Base-by-base conservation (phyloP, 2,113 vertebrate genomes). In the Cariama cristata region DNA sequence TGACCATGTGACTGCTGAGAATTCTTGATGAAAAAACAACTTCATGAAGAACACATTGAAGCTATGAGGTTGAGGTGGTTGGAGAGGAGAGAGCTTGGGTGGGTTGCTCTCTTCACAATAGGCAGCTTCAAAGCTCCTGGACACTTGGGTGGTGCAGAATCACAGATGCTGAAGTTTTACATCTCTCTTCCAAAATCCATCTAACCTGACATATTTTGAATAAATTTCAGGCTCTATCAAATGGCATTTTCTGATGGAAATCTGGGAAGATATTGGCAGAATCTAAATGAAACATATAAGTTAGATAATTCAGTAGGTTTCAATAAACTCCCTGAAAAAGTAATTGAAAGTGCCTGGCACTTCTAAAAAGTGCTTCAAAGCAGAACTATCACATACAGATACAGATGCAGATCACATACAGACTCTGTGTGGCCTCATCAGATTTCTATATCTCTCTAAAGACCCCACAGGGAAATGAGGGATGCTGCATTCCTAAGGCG, bases 401-500 rank as follows among this genome's bases (percentile, higher is more conserved):
- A 38, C 38, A 38, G 38, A 38, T 38, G 38, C 38, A 38, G 38
- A 38, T 38, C 38, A 40, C 15, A 49, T 32, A 24, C 17, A 77
- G 14, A 50, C 7, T 38, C 63, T 71, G 6, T 27, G 11, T 27
- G 11, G 56, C 49, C 24, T 60, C 69, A 19, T 68, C 32, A 69
- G 32, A 26, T 49, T 73, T 73, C 24, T 32, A 3, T 32, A 12
- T 4, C 9, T 59, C 38, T 40, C 44, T 35, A 55, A 86, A 74
- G 30, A 59, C 12, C 3, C 6, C 0, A 0, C 33, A 79, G 55
- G 21, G 35, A 83, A 66, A 50, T 1, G 4, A 26, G 20, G 21
- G 40, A 50, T 52, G 15, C 13, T 86, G 28, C 35, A 33, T 79
- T 79, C 26, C 19, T 23, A 50, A 55, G 24, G 18, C 50, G 83